Base-by-base conservation (phyloP, 1,140 invertebrate genomes). In the Trichonephila clavata region DNA sequence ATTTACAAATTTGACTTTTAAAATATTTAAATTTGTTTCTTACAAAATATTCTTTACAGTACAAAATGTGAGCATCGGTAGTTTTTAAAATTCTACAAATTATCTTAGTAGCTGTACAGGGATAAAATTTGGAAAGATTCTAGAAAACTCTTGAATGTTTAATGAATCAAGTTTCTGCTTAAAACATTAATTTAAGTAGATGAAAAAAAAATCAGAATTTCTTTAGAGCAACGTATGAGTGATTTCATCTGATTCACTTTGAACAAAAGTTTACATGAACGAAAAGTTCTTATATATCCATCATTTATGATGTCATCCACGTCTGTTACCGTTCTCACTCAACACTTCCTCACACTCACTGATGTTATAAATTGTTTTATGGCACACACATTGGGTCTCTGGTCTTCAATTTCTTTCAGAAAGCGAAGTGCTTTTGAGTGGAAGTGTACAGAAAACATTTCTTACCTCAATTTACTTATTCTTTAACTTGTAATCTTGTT, bases 221-320 rank as follows among this genome's bases (percentile, higher is more conserved):
- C 5, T 18, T 20, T 6, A 27, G 13, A 77, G 16, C 16, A 77
- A 20, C 68, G 21, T 63, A 20, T 77, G 71, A 27, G 32, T 50
- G 13, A 16, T 18, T 27, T 13, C 32, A 20, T 18, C 16, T 21
- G 27, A 77, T 77, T 39, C 27, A 77, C 32, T 32, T 77, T 39
- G 27, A 32, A 77, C 71, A 39, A 77, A 77, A 77, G 32, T 77
- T 77, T 77, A 27, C 71, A 77, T 77, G 71, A 18, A 27, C 14
- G 27, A 27, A 4, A 39, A 77, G 32, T 39, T 77, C 71, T 77
- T n/a, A 68, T n/a, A 68, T 68, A 68, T 68, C 65, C 65, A 68
- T 32, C 71, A 77, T 77, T 39, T 77, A 7, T 18, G 27, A 77
- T 77, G 71, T 32, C 71, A 77, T 32, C 71, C 27, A 39, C 71